phyloP scores from a whole-genome alignment of 2,797 vertebrate species.

The Cuniculus paca region DNA sequence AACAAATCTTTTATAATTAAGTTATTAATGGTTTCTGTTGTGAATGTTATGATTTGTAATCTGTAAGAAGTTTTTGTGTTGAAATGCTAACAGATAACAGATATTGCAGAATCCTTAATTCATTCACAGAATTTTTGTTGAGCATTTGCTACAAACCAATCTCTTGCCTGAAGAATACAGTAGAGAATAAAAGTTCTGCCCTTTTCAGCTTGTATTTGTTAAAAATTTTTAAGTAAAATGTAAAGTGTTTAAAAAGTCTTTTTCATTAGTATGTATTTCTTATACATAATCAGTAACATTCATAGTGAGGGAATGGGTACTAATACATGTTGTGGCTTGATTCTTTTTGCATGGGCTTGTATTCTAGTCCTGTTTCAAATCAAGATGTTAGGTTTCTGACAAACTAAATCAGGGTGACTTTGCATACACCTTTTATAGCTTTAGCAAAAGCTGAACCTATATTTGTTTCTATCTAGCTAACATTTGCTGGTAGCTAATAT shows the following conservation, averaged over 20 bases:
- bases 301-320: background rate
- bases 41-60: constrained; percentile 27
- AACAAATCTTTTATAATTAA: constrained; percentile 44
- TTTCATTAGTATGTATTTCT: background rate
- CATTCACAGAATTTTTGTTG: background rate
- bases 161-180: background rate
- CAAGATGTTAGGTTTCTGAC: constrained; percentile 17
- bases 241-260: background rate
- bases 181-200: constrained; percentile 37
- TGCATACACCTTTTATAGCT: background rate
- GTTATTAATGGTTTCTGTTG: constrained; percentile 22
- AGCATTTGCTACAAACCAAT: constrained; percentile 24
- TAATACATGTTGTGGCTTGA: background rate
- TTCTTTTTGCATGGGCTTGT: background rate
- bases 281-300: background rate
- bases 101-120: constrained; percentile 40
- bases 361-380: constrained; percentile 17
- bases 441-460: constrained; percentile 2
- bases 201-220: background rate
- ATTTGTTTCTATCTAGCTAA: constrained; percentile 22
- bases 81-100: constrained; percentile 3
- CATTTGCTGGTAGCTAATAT: constrained; percentile 49
- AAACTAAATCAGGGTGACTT: constrained; percentile 16
- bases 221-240: background rate
- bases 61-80: constrained; percentile 41